Evolutionary conservation across 2,113 vertebrate genomes (phyloP).

Genomic region (Phainopepla nitens): DNA sequence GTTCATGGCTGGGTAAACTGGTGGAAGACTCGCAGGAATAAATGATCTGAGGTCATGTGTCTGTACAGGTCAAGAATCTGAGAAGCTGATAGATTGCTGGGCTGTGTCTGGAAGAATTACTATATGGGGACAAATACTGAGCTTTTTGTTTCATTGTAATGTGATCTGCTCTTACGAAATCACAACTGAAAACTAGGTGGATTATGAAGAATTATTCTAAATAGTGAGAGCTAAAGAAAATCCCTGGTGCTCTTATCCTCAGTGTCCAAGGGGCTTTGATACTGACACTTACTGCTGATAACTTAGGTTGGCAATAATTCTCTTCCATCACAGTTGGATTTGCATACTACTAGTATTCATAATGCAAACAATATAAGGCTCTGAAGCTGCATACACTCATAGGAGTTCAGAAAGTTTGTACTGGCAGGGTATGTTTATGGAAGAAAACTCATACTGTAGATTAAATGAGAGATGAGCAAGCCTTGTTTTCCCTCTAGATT

Average conservation of each 20-base stretch:
- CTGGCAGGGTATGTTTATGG: background rate
- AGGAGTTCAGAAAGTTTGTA: background rate
- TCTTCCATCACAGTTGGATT: background rate
- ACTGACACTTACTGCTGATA: background rate
- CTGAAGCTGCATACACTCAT: background rate
- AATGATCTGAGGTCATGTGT: background rate
- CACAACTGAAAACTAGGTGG: background rate
- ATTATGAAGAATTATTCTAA: background rate
- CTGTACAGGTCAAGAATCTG: background rate
- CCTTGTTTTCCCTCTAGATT: background rate
- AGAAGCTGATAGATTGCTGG: background rate
- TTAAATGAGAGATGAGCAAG: background rate
- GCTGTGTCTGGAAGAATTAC: background rate
- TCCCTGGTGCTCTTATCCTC: background rate
- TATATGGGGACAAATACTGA: background rate
- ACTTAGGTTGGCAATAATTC: background rate
- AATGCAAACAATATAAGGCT: background rate
- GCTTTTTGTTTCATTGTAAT: slow-evolving; percentile 14
- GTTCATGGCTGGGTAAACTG: background rate
- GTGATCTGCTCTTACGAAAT: background rate
- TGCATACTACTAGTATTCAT: background rate
- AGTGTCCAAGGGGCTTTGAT: background rate
- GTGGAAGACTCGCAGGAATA: background rate
- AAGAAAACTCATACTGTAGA: background rate
- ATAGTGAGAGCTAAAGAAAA: background rate